These are phyloP conservation scores for Sitta europaea DNA, from an alignment of 2,113 vertebrate genomes.

Conservation along the genomic window DNA sequence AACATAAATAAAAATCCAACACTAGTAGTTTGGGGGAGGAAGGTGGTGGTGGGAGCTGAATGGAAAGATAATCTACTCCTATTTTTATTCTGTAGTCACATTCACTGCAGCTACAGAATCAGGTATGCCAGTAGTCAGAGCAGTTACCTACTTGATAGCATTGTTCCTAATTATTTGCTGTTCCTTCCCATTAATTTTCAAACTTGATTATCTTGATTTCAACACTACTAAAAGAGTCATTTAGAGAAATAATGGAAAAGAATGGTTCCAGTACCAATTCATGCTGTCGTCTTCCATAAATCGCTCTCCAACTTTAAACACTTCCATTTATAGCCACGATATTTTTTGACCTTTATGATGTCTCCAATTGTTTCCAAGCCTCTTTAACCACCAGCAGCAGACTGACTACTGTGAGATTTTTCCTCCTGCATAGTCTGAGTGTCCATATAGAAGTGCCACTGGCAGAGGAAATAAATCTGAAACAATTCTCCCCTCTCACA, in stretches of 20 bases:
- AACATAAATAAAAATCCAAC: neutral
- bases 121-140: neutral
- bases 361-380: constrained; percentile 5
- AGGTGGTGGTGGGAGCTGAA: neutral
- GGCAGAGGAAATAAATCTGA: neutral
- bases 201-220: constrained; percentile 23
- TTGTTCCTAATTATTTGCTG: constrained; percentile 41
- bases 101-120: neutral
- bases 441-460: neutral
- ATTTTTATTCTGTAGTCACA: neutral
- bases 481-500: neutral
- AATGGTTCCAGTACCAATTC: neutral
- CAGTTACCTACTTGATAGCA: neutral
- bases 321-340: constrained; percentile 21
- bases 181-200: constrained; percentile 47
- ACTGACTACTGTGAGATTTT: neutral
- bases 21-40: neutral
- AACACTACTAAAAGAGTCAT: neutral
- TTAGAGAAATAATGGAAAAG: constrained; percentile 31
- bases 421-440: neutral
- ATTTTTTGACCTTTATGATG: constrained; percentile 52
- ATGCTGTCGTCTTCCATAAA: neutral
- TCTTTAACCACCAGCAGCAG: neutral
- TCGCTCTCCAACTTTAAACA: neutral
- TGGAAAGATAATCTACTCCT: neutral